Conservation (phyloP, 2,888 invertebrate genomes). For the Bembecia ichneumoniformis region DNA sequence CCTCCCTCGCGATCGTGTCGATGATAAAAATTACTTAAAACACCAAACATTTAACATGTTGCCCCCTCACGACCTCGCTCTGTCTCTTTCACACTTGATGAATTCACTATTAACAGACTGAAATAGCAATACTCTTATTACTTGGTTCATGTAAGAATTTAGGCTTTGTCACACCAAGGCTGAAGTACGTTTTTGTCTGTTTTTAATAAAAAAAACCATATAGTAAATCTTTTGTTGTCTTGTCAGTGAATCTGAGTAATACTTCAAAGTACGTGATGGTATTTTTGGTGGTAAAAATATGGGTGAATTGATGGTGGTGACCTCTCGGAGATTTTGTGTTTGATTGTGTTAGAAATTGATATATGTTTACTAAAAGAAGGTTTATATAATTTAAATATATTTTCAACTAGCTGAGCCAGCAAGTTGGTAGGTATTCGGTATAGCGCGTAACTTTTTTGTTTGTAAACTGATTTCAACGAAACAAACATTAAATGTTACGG, state of each 20-base stretch:
- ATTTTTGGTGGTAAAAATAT: slow-evolving; percentile 52
- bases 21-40: slow-evolving; percentile 72
- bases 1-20: slow-evolving; percentile 65
- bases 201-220: slow-evolving; percentile 15
- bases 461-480: no score
- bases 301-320: slow-evolving; percentile 39
- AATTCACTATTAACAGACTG: slow-evolving; percentile 16
- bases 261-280: slow-evolving; percentile 47
- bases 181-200: slow-evolving; percentile 17
- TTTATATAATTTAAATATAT: no score
- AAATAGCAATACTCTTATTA: slow-evolving; percentile 15
- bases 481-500: no score
- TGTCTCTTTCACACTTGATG: slow-evolving; percentile 30
- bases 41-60: slow-evolving; percentile 65
- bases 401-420: no score
- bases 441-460: no score
- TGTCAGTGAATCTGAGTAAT: slow-evolving; percentile 41
- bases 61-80: slow-evolving; percentile 37
- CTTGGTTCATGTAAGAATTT: slow-evolving; percentile 18
- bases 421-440: no score
- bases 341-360: slow-evolving; percentile 23
- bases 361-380: not conserved
- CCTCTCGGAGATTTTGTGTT: slow-evolving; percentile 19
- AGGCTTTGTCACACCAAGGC: slow-evolving; percentile 23
- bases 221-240: slow-evolving; percentile 55